Conservation (phyloP, 2,797 vertebrate genomes). For the Xyrichtys novacula region DNA sequence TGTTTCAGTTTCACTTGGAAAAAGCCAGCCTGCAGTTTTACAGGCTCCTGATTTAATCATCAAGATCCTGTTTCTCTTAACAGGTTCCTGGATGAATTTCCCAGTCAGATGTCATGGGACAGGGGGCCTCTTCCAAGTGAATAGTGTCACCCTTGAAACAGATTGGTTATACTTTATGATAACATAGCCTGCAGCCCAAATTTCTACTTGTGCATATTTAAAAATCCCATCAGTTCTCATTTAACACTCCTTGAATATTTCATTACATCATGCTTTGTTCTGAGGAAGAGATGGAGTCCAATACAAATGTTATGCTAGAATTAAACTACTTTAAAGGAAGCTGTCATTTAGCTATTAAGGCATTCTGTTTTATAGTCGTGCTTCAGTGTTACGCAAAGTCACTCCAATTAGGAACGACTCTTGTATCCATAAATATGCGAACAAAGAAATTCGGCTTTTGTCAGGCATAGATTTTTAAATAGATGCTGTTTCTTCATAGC, state of each 20-base stretch:
- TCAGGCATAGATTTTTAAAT: not conserved
- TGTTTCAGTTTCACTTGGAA: not conserved
- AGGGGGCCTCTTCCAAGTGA: constrained; percentile 12
- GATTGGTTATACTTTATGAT: constrained; percentile 54
- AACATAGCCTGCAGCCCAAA: constrained; percentile 44
- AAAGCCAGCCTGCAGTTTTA: not conserved
- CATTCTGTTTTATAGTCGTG: constrained; percentile 27
- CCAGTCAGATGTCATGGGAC: constrained; percentile 28
- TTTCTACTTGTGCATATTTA: constrained; percentile 64
- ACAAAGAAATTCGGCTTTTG: not conserved
- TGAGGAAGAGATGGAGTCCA: constrained; percentile 37
- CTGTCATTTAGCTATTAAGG: constrained; percentile 14
- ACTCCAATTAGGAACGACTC: constrained; percentile 9
- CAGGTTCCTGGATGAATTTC: constrained; percentile 4
- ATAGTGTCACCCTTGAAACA: constrained; percentile 39
- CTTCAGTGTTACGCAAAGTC: constrained; percentile 15
- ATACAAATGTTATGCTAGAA: constrained; percentile 44
- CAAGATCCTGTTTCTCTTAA: not conserved
- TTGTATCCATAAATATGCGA: constrained; percentile 6
- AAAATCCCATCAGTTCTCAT: constrained; percentile 68
- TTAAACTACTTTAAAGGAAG: constrained; percentile 29
- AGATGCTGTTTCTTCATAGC: not conserved
- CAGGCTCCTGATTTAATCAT: constrained; percentile 9
- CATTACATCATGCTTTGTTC: constrained; percentile 59
- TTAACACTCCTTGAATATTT: constrained; percentile 67